Percentiles rank a stretch among this genome's conserved stretches.
These are phyloP conservation scores for Helicoverpa zea DNA, from an alignment of 1,140 invertebrate species.

Conservation along the genomic window DNA sequence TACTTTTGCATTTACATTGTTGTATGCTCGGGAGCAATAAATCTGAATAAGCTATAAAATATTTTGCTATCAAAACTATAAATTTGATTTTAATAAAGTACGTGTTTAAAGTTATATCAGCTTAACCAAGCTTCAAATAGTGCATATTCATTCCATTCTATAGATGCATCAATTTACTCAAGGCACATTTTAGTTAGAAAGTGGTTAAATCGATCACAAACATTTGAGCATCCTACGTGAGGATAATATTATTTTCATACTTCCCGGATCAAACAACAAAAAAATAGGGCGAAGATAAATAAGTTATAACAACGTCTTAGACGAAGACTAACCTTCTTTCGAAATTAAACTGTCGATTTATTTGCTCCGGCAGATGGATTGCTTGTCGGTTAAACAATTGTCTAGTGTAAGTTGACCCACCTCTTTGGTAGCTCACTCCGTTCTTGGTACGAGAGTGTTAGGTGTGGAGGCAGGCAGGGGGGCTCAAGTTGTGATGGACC, in stretches of 20 bases:
- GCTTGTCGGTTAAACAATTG: slow-evolving; percentile 49
- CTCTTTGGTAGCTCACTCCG: background rate
- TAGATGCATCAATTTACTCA: no score
- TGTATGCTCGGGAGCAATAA: no score
- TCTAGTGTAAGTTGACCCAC: slow-evolving; percentile 20
- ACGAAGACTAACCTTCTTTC: slow-evolving; percentile 43
- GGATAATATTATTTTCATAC: background rate
- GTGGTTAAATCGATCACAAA: no score
- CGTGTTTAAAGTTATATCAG: no score
- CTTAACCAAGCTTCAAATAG: no score
- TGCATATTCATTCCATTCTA: no score
- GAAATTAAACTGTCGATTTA: slow-evolving; percentile 61
- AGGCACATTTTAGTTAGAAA: no score
- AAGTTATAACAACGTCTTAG: slow-evolving; percentile 33
- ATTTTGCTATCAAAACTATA: no score
- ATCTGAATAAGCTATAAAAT: no score
- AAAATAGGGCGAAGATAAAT: slow-evolving; percentile 9
- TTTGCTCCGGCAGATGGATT: slow-evolving; percentile 59
- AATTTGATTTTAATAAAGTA: no score
- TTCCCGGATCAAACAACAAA: slow-evolving; percentile 6
- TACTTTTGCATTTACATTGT: no score
- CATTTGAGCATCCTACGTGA: no score
- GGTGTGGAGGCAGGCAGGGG: background rate
- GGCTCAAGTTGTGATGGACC: slow-evolving; percentile 23
- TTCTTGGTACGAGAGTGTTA: background rate